Evolutionary conservation across 2,888 invertebrate genomes (phyloP).

Genomic region (Calameuta filiformis): DNA sequence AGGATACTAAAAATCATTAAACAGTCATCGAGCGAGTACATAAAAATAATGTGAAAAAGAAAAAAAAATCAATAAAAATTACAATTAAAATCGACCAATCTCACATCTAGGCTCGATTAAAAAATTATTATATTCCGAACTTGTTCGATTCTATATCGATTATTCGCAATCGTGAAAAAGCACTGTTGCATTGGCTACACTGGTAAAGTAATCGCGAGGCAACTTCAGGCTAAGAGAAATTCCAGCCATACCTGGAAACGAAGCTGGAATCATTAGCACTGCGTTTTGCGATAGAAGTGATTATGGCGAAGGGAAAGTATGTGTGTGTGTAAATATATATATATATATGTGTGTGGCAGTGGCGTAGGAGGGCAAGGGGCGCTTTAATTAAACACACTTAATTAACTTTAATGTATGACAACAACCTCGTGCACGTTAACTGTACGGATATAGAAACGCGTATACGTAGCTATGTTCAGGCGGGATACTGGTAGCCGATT

Average conservation of each 20-base stretch:
- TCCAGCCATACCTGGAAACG: conserved; percentile 45
- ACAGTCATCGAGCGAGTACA: not conserved
- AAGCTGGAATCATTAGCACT: conserved; percentile 46
- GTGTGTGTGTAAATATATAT: not conserved
- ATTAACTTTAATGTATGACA: conserved; percentile 44
- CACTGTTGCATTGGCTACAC: no score
- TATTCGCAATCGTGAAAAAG: no score
- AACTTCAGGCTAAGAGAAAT: conserved; percentile 36
- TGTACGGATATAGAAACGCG: not conserved
- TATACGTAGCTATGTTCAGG: not conserved
- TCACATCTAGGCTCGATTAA: no score
- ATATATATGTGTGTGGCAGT: conserved; percentile 2
- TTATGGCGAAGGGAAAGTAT: not conserved
- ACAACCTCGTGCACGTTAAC: conserved; percentile 13
- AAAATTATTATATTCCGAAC: no score
- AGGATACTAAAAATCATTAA: not conserved
- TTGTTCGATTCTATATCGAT: no score
- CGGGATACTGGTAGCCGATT: no score
- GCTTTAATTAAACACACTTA: conserved; percentile 57
- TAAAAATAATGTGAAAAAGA: no score
- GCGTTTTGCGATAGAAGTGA: conserved; percentile 20
- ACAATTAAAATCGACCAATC: no score
- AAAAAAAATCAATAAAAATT: no score
- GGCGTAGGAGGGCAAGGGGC: conserved; percentile 34
- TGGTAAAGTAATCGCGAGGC: no score